Evolutionary conservation across 2,888 invertebrate genomes (phyloP).

Genomic region (Tribolium freemani): DNA sequence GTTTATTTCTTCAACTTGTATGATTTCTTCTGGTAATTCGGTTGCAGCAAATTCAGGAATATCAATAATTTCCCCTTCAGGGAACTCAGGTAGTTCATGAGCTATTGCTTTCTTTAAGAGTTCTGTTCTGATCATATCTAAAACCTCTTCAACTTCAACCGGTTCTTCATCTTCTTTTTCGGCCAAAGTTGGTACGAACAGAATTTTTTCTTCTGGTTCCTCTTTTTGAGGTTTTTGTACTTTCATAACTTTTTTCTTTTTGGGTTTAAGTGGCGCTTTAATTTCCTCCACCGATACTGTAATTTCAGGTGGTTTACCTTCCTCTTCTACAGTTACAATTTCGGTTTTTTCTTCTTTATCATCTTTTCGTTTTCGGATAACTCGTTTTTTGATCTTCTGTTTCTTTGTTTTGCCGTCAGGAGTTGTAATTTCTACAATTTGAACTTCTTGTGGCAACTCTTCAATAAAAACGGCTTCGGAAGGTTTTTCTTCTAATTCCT

Average conservation of each 20-base stretch:
- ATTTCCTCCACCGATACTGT: slow-evolving; percentile 64
- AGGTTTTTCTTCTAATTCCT: slow-evolving; percentile 43
- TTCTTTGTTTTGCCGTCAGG: slow-evolving; percentile 66
- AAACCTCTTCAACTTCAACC: slow-evolving; percentile 55
- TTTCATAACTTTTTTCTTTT: slow-evolving; percentile 55
- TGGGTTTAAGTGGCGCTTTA: slow-evolving; percentile 49
- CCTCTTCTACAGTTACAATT: slow-evolving; percentile 64
- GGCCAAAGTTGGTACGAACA: slow-evolving; percentile 62
- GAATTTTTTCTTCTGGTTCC: slow-evolving; percentile 52
- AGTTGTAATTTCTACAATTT: slow-evolving; percentile 55
- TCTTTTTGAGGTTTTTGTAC: slow-evolving; percentile 50
- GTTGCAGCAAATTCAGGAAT: slow-evolving; percentile 55
- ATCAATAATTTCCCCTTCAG: slow-evolving; percentile 60
- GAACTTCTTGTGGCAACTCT: slow-evolving; percentile 60
- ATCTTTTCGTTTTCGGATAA: slow-evolving; percentile 64
- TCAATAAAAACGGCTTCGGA: slow-evolving; percentile 55
- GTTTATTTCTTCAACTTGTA: slow-evolving; percentile 54
- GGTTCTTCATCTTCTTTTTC: slow-evolving; percentile 57
- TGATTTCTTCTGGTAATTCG: slow-evolving; percentile 48
- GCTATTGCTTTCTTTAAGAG: slow-evolving; percentile 60
- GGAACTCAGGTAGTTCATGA: slow-evolving; percentile 59
- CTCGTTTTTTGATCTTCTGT: slow-evolving; percentile 58
- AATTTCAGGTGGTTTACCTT: slow-evolving; percentile 64
- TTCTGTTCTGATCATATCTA: slow-evolving; percentile 61
- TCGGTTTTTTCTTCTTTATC: slow-evolving; percentile 64